Percentiles rank a stretch among this genome's conserved stretches.
Evolutionary conservation across 2,888 invertebrate species (phyloP).

Genomic region (Apantesis nais): DNA sequence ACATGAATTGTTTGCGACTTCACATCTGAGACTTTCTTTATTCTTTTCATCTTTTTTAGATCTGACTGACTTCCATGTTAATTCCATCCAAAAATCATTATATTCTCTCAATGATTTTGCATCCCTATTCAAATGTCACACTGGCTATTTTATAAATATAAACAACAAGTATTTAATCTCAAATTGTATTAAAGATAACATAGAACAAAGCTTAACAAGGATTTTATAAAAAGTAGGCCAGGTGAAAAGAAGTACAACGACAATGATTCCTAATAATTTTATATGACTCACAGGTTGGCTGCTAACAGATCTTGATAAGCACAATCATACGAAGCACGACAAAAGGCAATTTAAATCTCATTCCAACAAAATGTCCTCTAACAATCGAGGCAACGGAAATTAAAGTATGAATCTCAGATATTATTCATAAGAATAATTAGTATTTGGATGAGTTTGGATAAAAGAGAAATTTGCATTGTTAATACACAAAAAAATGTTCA

Average conservation of each 20-base stretch:
- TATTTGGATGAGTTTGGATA: conserved; percentile 63
- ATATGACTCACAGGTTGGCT: conserved; percentile 31
- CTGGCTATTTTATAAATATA: neutral
- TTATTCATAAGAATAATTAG: conserved; percentile 70
- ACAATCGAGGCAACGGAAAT: conserved; percentile 66
- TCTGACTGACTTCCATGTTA: neutral
- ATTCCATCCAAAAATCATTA: neutral
- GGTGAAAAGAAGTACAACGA: conserved; percentile 20
- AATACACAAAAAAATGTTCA: conserved; percentile 47
- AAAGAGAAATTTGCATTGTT: conserved; percentile 65
- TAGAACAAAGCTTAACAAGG: conserved; percentile 13
- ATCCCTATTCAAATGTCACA: neutral
- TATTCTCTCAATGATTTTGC: neutral
- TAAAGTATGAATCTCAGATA: conserved; percentile 65
- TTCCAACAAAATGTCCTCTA: conserved; percentile 56
- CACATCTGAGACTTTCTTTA: neutral
- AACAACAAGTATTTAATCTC: neutral
- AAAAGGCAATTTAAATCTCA: conserved; percentile 71
- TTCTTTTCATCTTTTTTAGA: neutral
- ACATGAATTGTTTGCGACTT: neutral
- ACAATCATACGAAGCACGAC: conserved; percentile 64
- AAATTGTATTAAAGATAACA: conserved; percentile 7
- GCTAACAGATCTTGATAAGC: conserved; percentile 57
- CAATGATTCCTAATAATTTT: conserved; percentile 35
- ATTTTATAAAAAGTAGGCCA: conserved; percentile 18